These are phyloP conservation scores for Phenganax stokvisi DNA, from an alignment of 92 coral and sea anemone species.

Conservation along the genomic window DNA sequence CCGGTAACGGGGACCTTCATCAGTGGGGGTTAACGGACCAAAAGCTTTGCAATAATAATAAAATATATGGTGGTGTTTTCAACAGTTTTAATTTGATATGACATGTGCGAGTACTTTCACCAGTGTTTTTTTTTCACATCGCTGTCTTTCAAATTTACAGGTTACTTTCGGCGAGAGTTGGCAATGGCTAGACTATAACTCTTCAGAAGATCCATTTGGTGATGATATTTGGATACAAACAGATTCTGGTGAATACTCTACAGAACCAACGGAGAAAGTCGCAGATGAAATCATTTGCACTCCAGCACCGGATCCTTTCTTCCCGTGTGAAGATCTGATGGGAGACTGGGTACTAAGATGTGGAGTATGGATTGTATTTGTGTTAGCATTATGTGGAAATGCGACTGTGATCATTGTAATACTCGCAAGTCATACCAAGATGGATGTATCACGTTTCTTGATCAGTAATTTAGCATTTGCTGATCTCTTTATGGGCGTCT, in stretches of 20 bases:
- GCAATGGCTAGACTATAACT: neutral
- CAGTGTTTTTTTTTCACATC: too few relatives aligned
- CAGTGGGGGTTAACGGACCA: too few relatives aligned
- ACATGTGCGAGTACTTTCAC: too few relatives aligned
- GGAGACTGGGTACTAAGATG: slow-evolving; percentile 75
- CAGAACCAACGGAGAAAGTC: neutral
- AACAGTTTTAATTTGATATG: too few relatives aligned
- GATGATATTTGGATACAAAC: neutral
- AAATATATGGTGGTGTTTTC: too few relatives aligned
- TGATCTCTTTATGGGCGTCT: slow-evolving; percentile 90
- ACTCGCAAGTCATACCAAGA: slow-evolving; percentile 65
- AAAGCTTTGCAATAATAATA: too few relatives aligned
- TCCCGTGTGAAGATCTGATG: slow-evolving; percentile 97
- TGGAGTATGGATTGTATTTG: slow-evolving; percentile 97
- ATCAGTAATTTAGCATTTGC: slow-evolving; percentile 88
- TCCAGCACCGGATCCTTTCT: slow-evolving; percentile 86
- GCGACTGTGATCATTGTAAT: slow-evolving; percentile 79
- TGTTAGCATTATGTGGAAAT: slow-evolving; percentile 83
- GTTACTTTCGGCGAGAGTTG: slow-evolving; percentile 10
- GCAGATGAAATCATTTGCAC: slow-evolving; percentile 58
- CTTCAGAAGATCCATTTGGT: slow-evolving; percentile 1
- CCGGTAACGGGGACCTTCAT: too few relatives aligned
- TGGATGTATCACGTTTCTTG: slow-evolving; percentile 84
- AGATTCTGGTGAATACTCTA: neutral
- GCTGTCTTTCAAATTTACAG: neutral